phyloP scores from a whole-genome alignment of 2,113 vertebrate genomes.

The Sisor rabdophorus region DNA sequence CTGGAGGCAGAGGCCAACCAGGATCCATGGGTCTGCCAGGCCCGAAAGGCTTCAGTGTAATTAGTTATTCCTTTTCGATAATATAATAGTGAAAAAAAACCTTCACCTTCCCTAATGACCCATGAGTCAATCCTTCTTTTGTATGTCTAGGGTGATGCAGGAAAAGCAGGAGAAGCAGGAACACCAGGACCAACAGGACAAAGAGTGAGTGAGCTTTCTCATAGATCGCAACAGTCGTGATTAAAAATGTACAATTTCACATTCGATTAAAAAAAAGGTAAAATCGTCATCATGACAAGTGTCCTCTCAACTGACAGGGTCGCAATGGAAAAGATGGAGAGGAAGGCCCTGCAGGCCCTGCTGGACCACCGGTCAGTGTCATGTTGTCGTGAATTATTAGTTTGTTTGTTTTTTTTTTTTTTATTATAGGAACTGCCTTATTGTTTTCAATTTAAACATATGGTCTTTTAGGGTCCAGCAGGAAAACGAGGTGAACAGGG shows the following conservation, averaged over 20 bases:
- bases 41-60: constrained; percentile 91
- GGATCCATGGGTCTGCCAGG: constrained; percentile 92
- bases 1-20: constrained; percentile 79
- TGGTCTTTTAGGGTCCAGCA: constrained; percentile 73
- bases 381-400: background rate
- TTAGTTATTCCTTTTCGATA: constrained; percentile 29
- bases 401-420: background rate
- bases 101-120: background rate
- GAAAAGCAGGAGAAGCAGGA: constrained; percentile 89
- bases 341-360: constrained; percentile 82
- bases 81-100: background rate
- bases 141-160: constrained; percentile 83
- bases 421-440: no score
- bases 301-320: constrained; percentile 69
- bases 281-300: constrained; percentile 3
- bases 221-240: background rate
- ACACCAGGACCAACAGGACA: constrained; percentile 82
- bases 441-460: background rate
- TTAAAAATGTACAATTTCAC: background rate
- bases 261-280: background rate
- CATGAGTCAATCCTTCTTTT: background rate
- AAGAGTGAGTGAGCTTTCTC: constrained; percentile 79
- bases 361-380: constrained; percentile 84
- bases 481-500: constrained; percentile 96
- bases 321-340: constrained; percentile 96